Percentiles rank a stretch among this genome's conserved stretches.
Evolutionary conservation across 2,888 invertebrate species (phyloP).

Genomic region (Phragmatobia fuliginosa): DNA sequence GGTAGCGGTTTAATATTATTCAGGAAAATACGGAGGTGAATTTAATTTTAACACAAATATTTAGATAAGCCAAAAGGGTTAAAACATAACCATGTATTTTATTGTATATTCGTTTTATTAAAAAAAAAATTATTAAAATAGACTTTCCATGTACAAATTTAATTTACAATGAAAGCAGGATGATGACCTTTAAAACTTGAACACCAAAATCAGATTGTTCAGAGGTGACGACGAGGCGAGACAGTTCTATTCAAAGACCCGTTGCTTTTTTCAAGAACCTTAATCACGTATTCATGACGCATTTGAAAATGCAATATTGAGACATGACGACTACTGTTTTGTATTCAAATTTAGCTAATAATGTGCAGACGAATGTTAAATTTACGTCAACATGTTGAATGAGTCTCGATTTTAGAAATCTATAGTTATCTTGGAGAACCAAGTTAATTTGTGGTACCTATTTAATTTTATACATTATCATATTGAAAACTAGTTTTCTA

Average conservation of each 20-base stretch:
- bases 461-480: no score
- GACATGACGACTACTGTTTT: not conserved
- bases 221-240: not conserved
- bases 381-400: not conserved
- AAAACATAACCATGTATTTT: no score
- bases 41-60: no score
- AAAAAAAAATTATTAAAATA: no score
- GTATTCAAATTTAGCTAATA: constrained; percentile 12
- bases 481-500: no score
- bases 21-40: no score
- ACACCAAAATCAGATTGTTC: not conserved
- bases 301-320: constrained; percentile 22
- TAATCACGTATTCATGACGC: constrained; percentile 22
- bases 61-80: no score
- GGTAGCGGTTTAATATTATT: no score
- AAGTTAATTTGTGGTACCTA: no score
- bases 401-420: not conserved
- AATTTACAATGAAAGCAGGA: not conserved
- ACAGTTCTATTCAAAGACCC: constrained; percentile 4
- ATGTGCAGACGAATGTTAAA: not conserved
- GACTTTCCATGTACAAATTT: not conserved
- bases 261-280: constrained; percentile 7
- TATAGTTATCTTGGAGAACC: not conserved
- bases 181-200: not conserved
- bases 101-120: no score